A percentile compares a stretch with the other conserved stretches of the same genome.
Conservation (phyloP, 2,797 vertebrate genomes). For the Apogon talboti region DNA sequence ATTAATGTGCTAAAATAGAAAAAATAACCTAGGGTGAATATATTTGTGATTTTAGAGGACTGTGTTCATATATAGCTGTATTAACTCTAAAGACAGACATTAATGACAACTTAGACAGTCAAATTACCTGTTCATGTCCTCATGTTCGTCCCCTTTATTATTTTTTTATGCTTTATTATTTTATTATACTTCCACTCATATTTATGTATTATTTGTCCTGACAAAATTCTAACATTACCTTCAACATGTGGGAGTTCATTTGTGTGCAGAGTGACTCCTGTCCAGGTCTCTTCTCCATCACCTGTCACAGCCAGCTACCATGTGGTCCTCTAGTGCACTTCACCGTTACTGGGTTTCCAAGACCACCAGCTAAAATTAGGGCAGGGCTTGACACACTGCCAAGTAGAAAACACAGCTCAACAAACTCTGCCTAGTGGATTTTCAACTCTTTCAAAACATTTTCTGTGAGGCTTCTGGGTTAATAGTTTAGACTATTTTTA, state of each 20-base stretch:
- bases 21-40: too few species aligned
- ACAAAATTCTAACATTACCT: neutral
- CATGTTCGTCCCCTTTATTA: neutral
- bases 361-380: slow-evolving; percentile 74
- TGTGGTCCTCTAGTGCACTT: slow-evolving; percentile 71
- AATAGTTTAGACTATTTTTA: neutral
- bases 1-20: neutral
- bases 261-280: slow-evolving; percentile 24
- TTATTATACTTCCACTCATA: neutral
- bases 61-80: too few species aligned
- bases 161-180: neutral
- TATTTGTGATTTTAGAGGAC: too few species aligned
- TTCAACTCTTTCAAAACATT: slow-evolving; percentile 9
- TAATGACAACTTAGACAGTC: neutral
- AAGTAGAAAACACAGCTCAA: slow-evolving; percentile 37
- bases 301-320: slow-evolving; percentile 77
- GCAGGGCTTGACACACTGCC: slow-evolving; percentile 23
- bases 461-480: neutral
- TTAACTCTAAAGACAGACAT: neutral
- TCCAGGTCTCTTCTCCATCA: slow-evolving; percentile 48
- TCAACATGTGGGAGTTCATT: slow-evolving; percentile 33
- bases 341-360: slow-evolving; percentile 62
- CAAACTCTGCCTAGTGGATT: slow-evolving; percentile 23
- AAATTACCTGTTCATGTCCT: neutral
- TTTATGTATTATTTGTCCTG: neutral